Conservation (phyloP, 2,113 vertebrate genomes). For the Sinosuthora webbiana region DNA sequence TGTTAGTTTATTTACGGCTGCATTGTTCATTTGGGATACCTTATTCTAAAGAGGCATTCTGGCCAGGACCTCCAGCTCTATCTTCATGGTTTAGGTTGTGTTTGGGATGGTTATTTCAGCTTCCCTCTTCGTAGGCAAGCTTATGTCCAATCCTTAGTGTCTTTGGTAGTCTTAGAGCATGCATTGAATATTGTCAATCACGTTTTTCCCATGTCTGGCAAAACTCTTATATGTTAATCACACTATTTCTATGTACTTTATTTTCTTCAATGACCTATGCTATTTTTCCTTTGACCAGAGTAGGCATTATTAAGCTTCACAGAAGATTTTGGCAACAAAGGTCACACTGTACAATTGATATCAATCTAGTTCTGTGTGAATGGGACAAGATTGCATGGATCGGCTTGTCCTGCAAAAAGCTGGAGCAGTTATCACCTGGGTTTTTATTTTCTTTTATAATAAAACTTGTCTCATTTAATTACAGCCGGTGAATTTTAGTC, state of each 20-base stretch:
- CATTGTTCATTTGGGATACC: constrained; percentile 36
- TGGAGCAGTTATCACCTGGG: constrained; percentile 1
- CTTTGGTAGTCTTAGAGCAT: neutral
- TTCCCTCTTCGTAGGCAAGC: neutral
- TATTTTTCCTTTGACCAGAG: neutral
- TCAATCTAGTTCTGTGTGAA: neutral
- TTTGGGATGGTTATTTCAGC: neutral
- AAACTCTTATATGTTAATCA: neutral
- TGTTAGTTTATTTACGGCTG: constrained; percentile 64
- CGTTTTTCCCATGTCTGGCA: neutral
- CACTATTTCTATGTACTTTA: neutral
- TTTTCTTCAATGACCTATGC: neutral
- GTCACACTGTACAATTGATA: constrained; percentile 20
- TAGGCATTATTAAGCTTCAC: neutral
- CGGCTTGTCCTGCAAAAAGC: neutral
- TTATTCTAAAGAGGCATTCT: constrained; percentile 15
- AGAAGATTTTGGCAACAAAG: constrained; percentile 28
- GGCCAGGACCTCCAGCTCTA: neutral
- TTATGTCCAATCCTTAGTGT: neutral
- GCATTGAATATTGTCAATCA: neutral
- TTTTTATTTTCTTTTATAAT: constrained; percentile 1
- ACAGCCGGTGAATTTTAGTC: neutral
- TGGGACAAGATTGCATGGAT: constrained; percentile 36
- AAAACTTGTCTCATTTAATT: constrained; percentile 24
- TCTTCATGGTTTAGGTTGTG: neutral